Conservation (phyloP, 2,888 invertebrate species). For the Polymixis flavicincta region DNA sequence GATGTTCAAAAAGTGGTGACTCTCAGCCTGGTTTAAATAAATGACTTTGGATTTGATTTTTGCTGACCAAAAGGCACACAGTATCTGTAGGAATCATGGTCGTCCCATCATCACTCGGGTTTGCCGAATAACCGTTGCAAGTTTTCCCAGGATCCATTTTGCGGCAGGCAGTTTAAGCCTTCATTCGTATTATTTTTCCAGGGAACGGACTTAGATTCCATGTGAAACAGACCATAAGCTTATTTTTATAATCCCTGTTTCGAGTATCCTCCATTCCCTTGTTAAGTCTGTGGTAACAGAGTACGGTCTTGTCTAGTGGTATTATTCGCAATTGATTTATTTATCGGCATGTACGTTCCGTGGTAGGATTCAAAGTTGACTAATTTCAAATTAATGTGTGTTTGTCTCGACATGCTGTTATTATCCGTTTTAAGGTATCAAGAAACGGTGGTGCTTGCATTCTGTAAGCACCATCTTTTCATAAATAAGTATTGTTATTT, state of each 20-base stretch:
- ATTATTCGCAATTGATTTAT: constrained; percentile 82
- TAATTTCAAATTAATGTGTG: constrained; percentile 80
- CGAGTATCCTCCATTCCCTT: background rate
- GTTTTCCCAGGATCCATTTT: background rate
- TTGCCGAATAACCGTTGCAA: background rate
- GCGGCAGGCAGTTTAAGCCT: background rate
- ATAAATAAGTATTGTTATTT: too few relatives aligned
- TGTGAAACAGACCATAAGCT: too few relatives aligned
- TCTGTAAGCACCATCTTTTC: too few relatives aligned
- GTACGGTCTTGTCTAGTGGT: constrained; percentile 73
- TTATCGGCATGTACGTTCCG: constrained; percentile 75
- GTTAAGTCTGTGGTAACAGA: constrained; percentile 35
- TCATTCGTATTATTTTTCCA: background rate
- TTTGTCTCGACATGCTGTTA: constrained; percentile 72
- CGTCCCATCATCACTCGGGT: background rate
- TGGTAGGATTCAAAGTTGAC: constrained; percentile 77
- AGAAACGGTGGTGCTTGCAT: background rate
- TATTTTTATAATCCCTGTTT: background rate
- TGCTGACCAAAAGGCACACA: background rate
- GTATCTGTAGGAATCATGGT: background rate
- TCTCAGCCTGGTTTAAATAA: too few relatives aligned
- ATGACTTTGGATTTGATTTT: too few relatives aligned
- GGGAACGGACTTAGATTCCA: too few relatives aligned
- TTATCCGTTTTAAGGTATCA: constrained; percentile 11
- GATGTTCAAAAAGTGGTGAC: too few relatives aligned